Evolutionary conservation across 2,888 invertebrate species (phyloP).

Genomic region (Salticus scenicus): DNA sequence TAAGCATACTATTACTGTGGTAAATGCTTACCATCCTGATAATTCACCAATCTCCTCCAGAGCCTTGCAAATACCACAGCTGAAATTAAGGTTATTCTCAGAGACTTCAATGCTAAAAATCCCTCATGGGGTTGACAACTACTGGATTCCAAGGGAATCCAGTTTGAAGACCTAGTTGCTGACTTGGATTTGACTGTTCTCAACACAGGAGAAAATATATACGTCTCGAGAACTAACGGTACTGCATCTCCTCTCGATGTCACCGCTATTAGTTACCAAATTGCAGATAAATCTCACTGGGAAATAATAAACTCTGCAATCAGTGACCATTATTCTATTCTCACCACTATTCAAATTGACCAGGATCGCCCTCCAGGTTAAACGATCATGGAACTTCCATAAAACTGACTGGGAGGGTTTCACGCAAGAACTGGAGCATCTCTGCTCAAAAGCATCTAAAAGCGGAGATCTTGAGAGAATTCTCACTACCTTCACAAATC

Average conservation of each 20-base stretch:
- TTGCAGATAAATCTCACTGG: background rate
- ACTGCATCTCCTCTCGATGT: slow-evolving; percentile 13
- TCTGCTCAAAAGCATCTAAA: too few species aligned
- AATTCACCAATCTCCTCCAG: background rate
- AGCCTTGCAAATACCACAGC: background rate
- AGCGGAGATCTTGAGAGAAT: too few species aligned
- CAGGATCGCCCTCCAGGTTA: slow-evolving; percentile 1
- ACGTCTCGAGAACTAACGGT: slow-evolving; percentile 16
- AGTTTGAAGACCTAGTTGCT: background rate
- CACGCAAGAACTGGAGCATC: too few species aligned
- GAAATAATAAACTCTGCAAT: slow-evolving; percentile 16
- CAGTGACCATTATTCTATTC: slow-evolving; percentile 28
- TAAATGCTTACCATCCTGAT: too few species aligned
- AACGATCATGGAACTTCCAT: slow-evolving; percentile 23
- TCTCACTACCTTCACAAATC: too few species aligned
- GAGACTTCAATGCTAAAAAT: background rate
- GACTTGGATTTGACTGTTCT: background rate
- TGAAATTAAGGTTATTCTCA: background rate
- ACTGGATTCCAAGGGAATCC: background rate
- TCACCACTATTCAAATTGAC: background rate
- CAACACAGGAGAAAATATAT: slow-evolving; percentile 21
- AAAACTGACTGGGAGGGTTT: slow-evolving; percentile 25
- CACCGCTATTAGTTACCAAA: slow-evolving; percentile 19
- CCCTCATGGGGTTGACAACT: background rate
- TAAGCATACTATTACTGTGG: background rate